Base-by-base conservation (phyloP, 2,797 vertebrate genomes). In the Chelmon rostratus region DNA sequence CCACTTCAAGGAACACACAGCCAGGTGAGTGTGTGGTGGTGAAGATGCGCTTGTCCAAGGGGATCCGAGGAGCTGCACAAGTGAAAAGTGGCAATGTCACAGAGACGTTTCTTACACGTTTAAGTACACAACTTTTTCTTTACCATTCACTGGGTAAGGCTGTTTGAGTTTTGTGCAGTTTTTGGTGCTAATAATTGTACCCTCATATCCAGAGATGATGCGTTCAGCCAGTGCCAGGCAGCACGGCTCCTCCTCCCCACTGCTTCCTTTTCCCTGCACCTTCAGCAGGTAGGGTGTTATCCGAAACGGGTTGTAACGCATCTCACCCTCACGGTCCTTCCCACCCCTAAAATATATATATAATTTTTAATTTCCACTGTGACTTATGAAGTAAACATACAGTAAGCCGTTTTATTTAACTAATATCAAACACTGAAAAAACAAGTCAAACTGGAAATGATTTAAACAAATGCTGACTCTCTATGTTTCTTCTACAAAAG, bases 181-280 rank as follows among this genome's bases (percentile, higher is more conserved):
- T 63, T 44, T 19, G n/a, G 8, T 13, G 40, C 40, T 9, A 7
- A 50, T 47, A 44, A 12, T 7, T 90, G 77, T 89, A 96, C 97
- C 97, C 93, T 98, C 96, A 13, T 98, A 98, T 93, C 97, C 97
- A 66, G 97, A 98, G 89, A 96, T 97, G 84, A 97, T 96, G 87
- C 96, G 97, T 81, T 98, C 97, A 33, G 94, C 96, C 84, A 98
- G 88, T 0, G 93, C 94, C 63, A 99, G 89, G 58, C 97, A 98
- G 87, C 97, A 98, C 0, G 96, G 93, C 40, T 97, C 96, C 16
- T 95, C 95, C 5, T 93, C 95, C 61, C 93, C 93, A 0, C 58
- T 74, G 42, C 88, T 69, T 19, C 83, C 82, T 35, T 89, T 80
- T 33, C 88, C 89, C 44, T 88, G 94, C 21, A 98, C 92, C 0